Percentiles rank a stretch among this genome's conserved stretches.
phyloP scores from a whole-genome alignment of 2,888 invertebrate genomes.

The Iselma pallidipennis region DNA sequence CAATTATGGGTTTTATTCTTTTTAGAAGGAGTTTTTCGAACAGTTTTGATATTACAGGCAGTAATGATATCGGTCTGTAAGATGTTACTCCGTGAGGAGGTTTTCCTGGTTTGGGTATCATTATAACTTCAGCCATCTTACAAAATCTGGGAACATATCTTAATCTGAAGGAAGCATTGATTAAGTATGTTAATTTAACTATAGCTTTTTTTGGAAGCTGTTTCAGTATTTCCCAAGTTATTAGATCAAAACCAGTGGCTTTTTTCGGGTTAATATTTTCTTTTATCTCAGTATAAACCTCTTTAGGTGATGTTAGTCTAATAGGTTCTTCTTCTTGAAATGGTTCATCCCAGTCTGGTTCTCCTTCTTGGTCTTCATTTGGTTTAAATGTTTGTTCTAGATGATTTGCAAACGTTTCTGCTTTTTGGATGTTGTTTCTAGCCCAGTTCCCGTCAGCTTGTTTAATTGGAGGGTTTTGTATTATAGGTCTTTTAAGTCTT shows the following conservation, averaged over 20 bases:
- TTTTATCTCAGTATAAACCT: conserved; percentile 12
- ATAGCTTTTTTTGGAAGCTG: conserved; percentile 34
- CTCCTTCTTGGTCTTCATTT: background rate
- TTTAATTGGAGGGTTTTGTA: conserved; percentile 8
- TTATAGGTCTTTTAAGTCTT: conserved; percentile 15
- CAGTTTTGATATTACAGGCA: no score
- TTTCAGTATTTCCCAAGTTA: conserved; percentile 31
- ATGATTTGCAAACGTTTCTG: conserved; percentile 27
- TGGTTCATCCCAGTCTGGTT: background rate
- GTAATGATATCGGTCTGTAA: conserved; percentile 35
- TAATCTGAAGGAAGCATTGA: conserved; percentile 33
- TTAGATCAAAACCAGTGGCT: conserved; percentile 35
- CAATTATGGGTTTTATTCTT: conserved; percentile 22
- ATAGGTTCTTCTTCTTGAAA: conserved; percentile 1
- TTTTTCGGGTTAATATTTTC: conserved; percentile 23
- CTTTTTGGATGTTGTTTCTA: conserved; percentile 23
- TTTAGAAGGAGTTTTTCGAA: conserved; percentile 31
- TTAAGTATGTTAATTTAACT: conserved; percentile 28
- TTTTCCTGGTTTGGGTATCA: conserved; percentile 23
- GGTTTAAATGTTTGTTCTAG: conserved; percentile 12
- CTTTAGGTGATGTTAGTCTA: conserved; percentile 9
- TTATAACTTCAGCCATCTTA: conserved; percentile 36
- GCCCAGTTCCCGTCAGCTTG: conserved; percentile 13
- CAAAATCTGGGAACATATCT: conserved; percentile 34
- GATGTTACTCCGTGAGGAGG: conserved; percentile 28